Percentiles rank a stretch among this genome's conserved stretches.
These are phyloP conservation scores for Ostrea denselamellosa DNA, from an alignment of 1,140 invertebrate genomes.

Conservation along the genomic window DNA sequence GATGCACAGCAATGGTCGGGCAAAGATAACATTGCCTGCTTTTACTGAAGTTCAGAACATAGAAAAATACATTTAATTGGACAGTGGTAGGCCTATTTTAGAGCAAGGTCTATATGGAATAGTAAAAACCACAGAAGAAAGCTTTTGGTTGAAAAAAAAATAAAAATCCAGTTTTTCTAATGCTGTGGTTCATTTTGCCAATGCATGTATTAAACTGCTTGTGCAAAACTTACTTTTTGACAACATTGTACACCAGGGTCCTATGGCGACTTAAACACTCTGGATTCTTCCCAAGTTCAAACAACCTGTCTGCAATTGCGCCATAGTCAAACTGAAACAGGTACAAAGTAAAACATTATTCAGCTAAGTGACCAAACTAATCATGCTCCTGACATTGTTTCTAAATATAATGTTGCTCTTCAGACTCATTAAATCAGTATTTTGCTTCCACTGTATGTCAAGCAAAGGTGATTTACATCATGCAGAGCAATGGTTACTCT, in stretches of 20 bases:
- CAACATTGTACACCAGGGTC: slow-evolving; percentile 56
- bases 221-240: slow-evolving; percentile 59
- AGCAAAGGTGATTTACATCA: neutral
- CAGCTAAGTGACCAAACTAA: neutral
- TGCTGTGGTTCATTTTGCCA: too few relatives aligned
- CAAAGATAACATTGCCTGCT: too few relatives aligned
- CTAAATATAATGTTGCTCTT: neutral
- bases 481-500: neutral
- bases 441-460: neutral
- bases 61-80: too few relatives aligned
- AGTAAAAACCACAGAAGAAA: too few relatives aligned
- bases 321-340: slow-evolving; percentile 59
- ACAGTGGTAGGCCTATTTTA: too few relatives aligned
- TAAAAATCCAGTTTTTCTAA: too few relatives aligned
- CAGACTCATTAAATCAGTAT: slow-evolving; percentile 38
- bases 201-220: neutral
- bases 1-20: too few relatives aligned
- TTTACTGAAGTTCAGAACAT: too few relatives aligned
- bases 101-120: too few relatives aligned
- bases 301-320: slow-evolving; percentile 59
- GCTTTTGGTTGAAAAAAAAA: too few relatives aligned
- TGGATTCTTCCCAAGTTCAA: slow-evolving; percentile 52
- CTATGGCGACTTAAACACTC: slow-evolving; percentile 55
- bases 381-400: neutral
- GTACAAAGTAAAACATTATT: neutral